Evolutionary conservation across 2,797 vertebrate genomes (phyloP).

Genomic region (Mormyrus proboscirostris): DNA sequence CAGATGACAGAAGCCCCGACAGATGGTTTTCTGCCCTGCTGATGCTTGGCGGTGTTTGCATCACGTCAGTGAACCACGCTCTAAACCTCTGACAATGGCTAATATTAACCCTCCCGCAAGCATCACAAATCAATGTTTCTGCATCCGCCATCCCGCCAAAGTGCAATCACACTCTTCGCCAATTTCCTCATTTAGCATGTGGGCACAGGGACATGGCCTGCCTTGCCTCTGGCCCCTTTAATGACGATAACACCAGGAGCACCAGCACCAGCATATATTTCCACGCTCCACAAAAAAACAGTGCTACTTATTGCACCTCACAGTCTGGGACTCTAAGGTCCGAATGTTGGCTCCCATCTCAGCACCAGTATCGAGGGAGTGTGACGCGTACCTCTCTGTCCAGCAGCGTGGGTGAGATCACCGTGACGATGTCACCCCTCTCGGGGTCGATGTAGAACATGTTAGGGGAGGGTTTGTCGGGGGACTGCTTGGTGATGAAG

Average conservation of each 20-base stretch:
- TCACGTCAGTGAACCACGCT: conserved; percentile 67
- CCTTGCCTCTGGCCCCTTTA: not conserved
- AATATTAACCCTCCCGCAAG: conserved; percentile 63
- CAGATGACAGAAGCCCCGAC: not conserved
- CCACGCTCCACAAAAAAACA: not conserved
- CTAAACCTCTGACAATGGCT: conserved; percentile 71
- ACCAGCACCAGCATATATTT: not conserved
- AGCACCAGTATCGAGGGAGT: not conserved
- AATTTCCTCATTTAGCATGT: conserved; percentile 2
- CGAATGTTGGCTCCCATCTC: not conserved
- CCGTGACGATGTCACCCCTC: conserved; percentile 88
- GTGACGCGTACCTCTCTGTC: conserved; percentile 78
- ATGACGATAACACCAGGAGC: not conserved
- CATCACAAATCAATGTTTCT: conserved; percentile 64
- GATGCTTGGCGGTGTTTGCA: conserved; percentile 59
- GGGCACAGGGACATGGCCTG: not conserved
- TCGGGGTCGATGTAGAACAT: conserved; percentile 98
- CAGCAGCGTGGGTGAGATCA: conserved; percentile 77
- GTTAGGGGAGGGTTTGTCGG: conserved; percentile 86
- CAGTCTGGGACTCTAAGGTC: not conserved
- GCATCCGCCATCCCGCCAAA: conserved; percentile 60
- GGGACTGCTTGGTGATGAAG: conserved; percentile 84
- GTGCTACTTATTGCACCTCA: not conserved
- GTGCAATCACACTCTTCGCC: conserved; percentile 58
- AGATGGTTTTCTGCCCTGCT: conserved; percentile 47